phyloP scores from a whole-genome alignment of 1,140 invertebrate genomes.

The Aradophagus sp. region DNA sequence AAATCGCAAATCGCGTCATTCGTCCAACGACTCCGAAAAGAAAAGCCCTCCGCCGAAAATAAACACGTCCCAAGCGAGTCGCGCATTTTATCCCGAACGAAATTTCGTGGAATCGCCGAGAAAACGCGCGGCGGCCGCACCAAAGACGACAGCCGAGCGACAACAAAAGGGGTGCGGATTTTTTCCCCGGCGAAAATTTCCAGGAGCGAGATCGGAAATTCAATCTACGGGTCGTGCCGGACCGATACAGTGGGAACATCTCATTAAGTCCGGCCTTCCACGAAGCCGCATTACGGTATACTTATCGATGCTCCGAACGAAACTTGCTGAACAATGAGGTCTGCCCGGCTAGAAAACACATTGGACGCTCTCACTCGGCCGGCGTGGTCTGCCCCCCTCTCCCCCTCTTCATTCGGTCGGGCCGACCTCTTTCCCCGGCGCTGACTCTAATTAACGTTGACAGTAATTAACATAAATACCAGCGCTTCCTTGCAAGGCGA shows the following conservation, averaged over 20 bases:
- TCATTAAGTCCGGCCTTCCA: constrained; percentile 62
- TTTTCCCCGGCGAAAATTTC: constrained; percentile 21
- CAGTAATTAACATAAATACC: constrained; percentile 75
- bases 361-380: constrained; percentile 28
- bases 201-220: constrained; percentile 39
- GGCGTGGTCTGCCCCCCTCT: constrained; percentile 23
- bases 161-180: constrained; percentile 3
- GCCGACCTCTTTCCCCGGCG: constrained; percentile 24
- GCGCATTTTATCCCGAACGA: too few relatives aligned
- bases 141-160: too few relatives aligned
- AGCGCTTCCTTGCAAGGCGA: constrained; percentile 63
- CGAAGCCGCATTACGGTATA: constrained; percentile 60
- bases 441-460: constrained; percentile 72
- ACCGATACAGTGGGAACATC: constrained; percentile 43
- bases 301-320: constrained; percentile 64
- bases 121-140: too few relatives aligned
- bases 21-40: too few relatives aligned
- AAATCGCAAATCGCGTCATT: too few relatives aligned
- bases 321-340: constrained; percentile 57
- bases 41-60: too few relatives aligned
- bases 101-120: too few relatives aligned
- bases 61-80: too few relatives aligned
- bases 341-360: constrained; percentile 49
- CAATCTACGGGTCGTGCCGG: constrained; percentile 36
- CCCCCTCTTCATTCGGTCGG: constrained; percentile 10